Evolutionary conservation across 2,113 vertebrate species (phyloP).

Genomic region (Cercocebus atys): DNA sequence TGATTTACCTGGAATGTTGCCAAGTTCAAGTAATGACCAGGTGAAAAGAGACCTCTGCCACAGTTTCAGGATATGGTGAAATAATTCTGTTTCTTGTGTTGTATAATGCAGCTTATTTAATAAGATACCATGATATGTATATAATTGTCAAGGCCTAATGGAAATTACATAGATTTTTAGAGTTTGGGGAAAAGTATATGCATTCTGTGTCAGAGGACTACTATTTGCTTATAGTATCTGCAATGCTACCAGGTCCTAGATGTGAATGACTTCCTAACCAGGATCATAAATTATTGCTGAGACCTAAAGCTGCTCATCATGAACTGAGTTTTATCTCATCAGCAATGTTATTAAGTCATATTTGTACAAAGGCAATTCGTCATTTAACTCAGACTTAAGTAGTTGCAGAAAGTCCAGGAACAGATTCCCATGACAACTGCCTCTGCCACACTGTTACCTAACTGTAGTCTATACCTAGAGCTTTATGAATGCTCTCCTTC

Average conservation of each 20-base stretch:
- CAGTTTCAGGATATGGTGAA: background rate
- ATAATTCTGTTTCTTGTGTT: background rate
- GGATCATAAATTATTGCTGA: background rate
- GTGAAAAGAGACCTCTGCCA: background rate
- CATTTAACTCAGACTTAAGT: background rate
- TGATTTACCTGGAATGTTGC: background rate
- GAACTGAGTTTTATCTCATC: background rate
- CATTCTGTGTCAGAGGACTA: background rate
- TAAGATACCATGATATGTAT: background rate
- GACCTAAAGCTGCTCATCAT: background rate
- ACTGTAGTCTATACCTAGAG: background rate
- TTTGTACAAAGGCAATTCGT: background rate
- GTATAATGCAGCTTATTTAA: background rate
- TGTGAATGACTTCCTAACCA: background rate
- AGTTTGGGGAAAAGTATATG: background rate
- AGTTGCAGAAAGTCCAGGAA: background rate
- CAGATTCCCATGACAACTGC: background rate
- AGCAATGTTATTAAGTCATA: background rate
- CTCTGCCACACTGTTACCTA: background rate
- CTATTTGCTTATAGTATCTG: background rate
- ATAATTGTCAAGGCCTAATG: background rate
- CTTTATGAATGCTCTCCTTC: background rate
- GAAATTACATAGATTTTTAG: background rate
- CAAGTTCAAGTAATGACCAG: background rate
- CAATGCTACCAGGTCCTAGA: background rate